These are phyloP conservation scores for Dendroctonus ponderosae DNA, from an alignment of 1,140 invertebrate species.

Conservation along the genomic window DNA sequence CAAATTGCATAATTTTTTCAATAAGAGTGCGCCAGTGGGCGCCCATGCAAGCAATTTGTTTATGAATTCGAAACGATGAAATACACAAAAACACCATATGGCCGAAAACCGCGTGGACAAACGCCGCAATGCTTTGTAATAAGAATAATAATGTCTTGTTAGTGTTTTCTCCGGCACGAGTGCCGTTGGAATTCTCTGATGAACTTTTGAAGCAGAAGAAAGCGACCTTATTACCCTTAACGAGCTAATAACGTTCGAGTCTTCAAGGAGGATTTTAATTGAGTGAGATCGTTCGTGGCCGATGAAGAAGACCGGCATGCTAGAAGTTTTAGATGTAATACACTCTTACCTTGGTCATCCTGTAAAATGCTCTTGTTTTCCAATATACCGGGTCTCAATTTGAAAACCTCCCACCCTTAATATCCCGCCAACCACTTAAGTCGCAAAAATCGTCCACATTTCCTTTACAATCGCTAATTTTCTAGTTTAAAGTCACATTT, in stretches of 20 bases:
- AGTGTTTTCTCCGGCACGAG: slow-evolving; percentile 10
- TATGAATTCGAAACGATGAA: slow-evolving; percentile 16
- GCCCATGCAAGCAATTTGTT: slow-evolving; percentile 22
- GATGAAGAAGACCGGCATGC: background rate
- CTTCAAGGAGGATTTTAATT: background rate
- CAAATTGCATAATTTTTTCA: no score
- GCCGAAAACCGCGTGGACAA: slow-evolving; percentile 16
- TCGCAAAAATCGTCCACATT: no score
- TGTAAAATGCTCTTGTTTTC: no score
- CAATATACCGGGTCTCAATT: no score
- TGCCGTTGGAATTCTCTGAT: slow-evolving; percentile 1
- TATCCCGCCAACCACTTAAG: no score
- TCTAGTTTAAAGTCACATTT: no score
- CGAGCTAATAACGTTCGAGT: slow-evolving; percentile 3
- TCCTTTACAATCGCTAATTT: no score
- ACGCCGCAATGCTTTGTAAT: slow-evolving; percentile 10
- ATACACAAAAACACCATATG: slow-evolving; percentile 23
- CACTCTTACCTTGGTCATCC: no score
- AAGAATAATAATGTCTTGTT: slow-evolving; percentile 17
- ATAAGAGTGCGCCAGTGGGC: no score
- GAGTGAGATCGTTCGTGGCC: background rate
- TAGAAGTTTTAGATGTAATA: no score
- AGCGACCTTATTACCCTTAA: slow-evolving; percentile 27
- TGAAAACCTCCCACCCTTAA: no score
- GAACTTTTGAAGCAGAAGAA: slow-evolving; percentile 15